Base-by-base conservation (phyloP, 2,888 invertebrate genomes). In the Drosophila borborema region DNA sequence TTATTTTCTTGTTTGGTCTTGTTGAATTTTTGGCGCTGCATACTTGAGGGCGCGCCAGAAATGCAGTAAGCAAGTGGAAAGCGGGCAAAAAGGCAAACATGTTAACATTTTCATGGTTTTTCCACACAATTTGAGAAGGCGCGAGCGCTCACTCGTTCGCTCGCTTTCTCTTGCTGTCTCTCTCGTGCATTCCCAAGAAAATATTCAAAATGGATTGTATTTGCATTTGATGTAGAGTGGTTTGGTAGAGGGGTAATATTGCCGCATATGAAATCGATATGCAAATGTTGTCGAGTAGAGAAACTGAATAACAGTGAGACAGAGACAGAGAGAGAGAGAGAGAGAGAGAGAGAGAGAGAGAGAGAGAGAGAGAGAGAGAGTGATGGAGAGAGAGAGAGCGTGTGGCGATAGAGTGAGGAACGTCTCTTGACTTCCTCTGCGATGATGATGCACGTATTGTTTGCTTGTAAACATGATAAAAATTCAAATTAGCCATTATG, bases 391-490 rank as follows among this genome's bases (percentile, higher is more conserved):
- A 10, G n/a, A 18, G 18, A 23, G 23, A 23, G 14, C 1, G 14
- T 12, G 40, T 18, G 51, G 40, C 20, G 58, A 23, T 40, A 10
- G 23, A 40, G 64, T 8, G 23, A 23, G 31, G n/a, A 20, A 7
- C 54, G 54, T 55, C 66, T 45, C 69, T 61, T 63, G 80, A 81
- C 83, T 69, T 76, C 23, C 65, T 59, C 23, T 55, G 63, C 54
- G 65, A 75, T 78, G 84, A 84, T 86, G 88, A 86, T 86, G 89
- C 86, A 86, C 86, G 86, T 86, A 86, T 86, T 86, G 86, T 86
- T 86, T 83, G 89, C 86, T 86, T 86, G 86, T 89, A 86, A 87
- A 89, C 86, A 89, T 86, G 86, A 89, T 87, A 87, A 87, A 89
- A 87, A 87, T 87, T 87, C 84, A 87, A 87, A 87, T 87, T 87